Conservation (phyloP, 2,888 invertebrate genomes). For the Parnassius mnemosyne region DNA sequence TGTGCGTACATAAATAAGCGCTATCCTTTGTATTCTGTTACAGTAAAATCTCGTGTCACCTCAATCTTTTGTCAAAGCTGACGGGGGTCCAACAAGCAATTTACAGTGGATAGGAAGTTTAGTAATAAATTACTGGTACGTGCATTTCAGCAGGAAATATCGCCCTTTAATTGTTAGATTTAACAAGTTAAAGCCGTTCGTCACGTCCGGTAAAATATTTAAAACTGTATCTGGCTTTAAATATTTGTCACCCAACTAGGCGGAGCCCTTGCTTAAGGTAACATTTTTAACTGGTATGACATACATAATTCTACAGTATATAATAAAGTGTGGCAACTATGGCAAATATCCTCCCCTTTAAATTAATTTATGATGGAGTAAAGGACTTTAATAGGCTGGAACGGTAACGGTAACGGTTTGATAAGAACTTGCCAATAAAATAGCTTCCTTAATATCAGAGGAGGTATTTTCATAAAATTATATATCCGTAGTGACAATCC, state of each 20-base stretch:
- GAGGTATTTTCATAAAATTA: not conserved
- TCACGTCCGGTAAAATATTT: no score
- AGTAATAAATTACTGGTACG: conserved; percentile 17
- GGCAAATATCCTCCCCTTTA: no score
- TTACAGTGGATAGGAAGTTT: conserved; percentile 23
- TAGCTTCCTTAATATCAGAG: not conserved
- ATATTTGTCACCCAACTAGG: no score
- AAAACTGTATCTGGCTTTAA: no score
- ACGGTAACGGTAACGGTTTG: not conserved
- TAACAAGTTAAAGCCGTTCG: not conserved
- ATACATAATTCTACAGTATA: no score
- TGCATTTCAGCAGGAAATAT: conserved; percentile 11
- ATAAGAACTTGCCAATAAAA: not conserved
- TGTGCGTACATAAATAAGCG: conserved; percentile 16
- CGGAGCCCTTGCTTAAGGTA: no score
- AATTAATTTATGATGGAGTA: no score
- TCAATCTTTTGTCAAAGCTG: conserved; percentile 26
- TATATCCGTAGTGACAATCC: not conserved
- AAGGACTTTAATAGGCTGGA: no score
- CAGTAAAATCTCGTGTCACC: conserved; percentile 24
- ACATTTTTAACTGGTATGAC: no score
- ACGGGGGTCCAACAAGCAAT: conserved; percentile 27
- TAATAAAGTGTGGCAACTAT: no score
- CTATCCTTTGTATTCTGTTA: conserved; percentile 18
- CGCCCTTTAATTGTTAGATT: conserved; percentile 13